These are phyloP conservation scores for Stichodactyla helianthus DNA, from an alignment of 64 coral and sea anemone genomes.

Conservation along the genomic window DNA sequence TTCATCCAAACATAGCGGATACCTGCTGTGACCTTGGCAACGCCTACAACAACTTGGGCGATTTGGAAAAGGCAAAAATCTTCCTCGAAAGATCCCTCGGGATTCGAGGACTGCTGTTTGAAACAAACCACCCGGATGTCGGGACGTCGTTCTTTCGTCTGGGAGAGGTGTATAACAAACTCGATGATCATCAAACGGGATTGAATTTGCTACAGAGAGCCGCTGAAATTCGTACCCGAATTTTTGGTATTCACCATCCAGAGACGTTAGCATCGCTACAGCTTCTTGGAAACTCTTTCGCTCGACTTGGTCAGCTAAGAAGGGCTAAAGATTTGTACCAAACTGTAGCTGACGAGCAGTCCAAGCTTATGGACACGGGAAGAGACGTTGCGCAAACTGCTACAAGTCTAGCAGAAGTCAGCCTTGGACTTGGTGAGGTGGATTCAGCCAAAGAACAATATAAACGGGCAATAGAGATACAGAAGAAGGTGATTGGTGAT, in stretches of 20 bases:
- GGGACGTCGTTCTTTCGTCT: conserved; percentile 7
- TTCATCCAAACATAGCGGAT: conserved; percentile 6
- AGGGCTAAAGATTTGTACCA: background rate
- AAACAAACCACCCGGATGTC: background rate
- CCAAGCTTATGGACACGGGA: background rate
- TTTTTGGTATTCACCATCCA: background rate
- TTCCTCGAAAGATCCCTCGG: background rate
- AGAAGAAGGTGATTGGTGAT: background rate
- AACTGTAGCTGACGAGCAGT: conserved; percentile 5
- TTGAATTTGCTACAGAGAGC: background rate
- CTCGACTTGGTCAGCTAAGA: background rate
- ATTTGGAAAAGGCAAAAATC: conserved; percentile 5
- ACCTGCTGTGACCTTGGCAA: conserved; percentile 1
- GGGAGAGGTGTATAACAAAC: conserved; percentile 14
- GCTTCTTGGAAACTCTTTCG: conserved; percentile 10
- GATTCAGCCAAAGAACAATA: conserved; percentile 9
- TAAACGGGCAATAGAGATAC: background rate
- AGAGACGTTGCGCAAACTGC: background rate
- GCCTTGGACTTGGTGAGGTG: conserved; percentile 2
- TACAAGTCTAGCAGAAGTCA: conserved; percentile 11
- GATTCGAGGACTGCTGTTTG: conserved; percentile 19
- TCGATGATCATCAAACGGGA: conserved; percentile 6
- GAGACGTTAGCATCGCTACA: background rate
- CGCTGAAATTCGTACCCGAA: background rate
- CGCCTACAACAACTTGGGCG: background rate